phyloP scores from a whole-genome alignment of 2,797 vertebrate genomes.

The Coracias cyanogaster region DNA sequence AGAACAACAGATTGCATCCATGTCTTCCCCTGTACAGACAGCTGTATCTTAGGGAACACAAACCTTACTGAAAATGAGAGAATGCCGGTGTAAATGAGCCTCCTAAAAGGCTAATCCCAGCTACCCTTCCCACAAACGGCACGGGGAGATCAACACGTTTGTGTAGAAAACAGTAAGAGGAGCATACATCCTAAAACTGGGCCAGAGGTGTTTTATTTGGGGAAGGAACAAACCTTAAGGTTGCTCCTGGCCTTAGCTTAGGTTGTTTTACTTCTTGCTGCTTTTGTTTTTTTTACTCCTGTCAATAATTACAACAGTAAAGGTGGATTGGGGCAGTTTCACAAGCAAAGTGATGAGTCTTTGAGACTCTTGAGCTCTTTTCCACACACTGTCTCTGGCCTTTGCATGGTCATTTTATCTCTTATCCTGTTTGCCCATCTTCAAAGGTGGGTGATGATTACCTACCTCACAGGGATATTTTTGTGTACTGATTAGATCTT shows the following conservation, averaged over 20 bases:
- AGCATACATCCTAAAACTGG: not conserved
- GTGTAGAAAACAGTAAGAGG: not conserved
- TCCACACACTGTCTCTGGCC: not conserved
- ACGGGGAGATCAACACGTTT: not conserved
- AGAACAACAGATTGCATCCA: conserved; percentile 3
- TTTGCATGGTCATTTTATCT: not conserved
- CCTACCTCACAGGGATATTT: conserved; percentile 64
- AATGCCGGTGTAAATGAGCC: not conserved
- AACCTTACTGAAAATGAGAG: not conserved
- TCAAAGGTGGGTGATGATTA: conserved; percentile 36
- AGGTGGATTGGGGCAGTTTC: not conserved
- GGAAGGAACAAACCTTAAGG: not conserved
- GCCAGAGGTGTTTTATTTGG: not conserved
- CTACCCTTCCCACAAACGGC: not conserved
- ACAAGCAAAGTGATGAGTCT: not conserved
- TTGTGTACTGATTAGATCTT: conserved; percentile 24
- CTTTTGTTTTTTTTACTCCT: not conserved
- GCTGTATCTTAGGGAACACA: not conserved
- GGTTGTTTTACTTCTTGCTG: not conserved
- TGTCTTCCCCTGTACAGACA: conserved; percentile 52
- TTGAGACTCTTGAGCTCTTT: not conserved
- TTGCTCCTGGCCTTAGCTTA: conserved; percentile 8
- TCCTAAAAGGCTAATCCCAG: conserved; percentile 36
- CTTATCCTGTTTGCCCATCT: conserved; percentile 41
- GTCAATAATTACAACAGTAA: not conserved